Percentiles rank a stretch among this genome's conserved stretches.
These are phyloP conservation scores for Gymnoscopelus microlampas DNA, from an alignment of 2,797 vertebrate genomes.

Conservation along the genomic window DNA sequence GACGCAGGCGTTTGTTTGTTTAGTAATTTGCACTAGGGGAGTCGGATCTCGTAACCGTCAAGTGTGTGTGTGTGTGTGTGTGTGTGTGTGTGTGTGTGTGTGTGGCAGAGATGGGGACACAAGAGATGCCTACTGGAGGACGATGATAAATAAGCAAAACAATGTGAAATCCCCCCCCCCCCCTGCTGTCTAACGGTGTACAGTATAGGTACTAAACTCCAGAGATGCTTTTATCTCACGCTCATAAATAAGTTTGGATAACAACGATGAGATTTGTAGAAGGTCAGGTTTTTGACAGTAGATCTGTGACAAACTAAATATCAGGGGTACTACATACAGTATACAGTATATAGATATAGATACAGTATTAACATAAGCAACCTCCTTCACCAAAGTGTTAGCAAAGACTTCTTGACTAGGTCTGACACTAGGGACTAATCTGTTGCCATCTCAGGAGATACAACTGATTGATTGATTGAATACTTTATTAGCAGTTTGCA, in stretches of 20 bases:
- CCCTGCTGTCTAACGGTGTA: conserved; percentile 21
- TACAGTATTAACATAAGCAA: not conserved
- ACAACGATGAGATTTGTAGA: conserved; percentile 50
- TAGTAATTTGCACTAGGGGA: conserved; percentile 42
- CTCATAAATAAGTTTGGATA: conserved; percentile 54
- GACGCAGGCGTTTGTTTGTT: conserved; percentile 54
- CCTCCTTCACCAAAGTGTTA: not conserved
- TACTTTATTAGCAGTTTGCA: too few relatives aligned
- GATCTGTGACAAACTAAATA: not conserved
- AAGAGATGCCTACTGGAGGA: conserved; percentile 32
- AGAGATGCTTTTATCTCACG: conserved; percentile 42
- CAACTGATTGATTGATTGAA: too few relatives aligned
- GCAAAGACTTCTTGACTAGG: not conserved
- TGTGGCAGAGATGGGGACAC: conserved; percentile 18
- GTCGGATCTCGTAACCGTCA: conserved; percentile 33
- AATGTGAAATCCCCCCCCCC: conserved; percentile 24
- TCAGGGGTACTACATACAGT: too few relatives aligned
- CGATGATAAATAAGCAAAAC: conserved; percentile 54
- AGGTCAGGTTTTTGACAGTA: conserved; percentile 22
- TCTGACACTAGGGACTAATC: conserved; percentile 1
- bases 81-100: conserved; percentile 1
- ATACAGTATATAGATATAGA: not conserved
- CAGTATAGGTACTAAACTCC: conserved; percentile 3
- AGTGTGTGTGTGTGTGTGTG: not conserved
- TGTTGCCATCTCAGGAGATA: not conserved